Conservation (phyloP, 2,888 invertebrate species). For the Hydroisotoma schaefferi region DNA sequence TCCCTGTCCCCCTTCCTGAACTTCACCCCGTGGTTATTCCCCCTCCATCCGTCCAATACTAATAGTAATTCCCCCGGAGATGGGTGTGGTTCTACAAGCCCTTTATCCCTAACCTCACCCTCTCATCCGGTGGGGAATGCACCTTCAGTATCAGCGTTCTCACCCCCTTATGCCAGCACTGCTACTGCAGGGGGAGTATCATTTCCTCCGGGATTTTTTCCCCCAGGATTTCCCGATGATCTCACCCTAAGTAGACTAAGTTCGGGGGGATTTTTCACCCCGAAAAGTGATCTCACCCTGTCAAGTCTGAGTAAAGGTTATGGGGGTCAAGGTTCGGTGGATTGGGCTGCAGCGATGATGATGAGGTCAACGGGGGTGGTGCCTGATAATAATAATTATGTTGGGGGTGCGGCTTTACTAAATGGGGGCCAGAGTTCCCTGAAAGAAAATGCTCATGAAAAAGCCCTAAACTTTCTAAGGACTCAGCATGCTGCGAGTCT, state of each 20-base stretch:
- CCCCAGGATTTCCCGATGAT: too few relatives aligned
- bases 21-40: conserved; percentile 46
- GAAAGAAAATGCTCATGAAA: conserved; percentile 11
- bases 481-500: too few relatives aligned
- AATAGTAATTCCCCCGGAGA: too few relatives aligned
- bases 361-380: conserved; percentile 10
- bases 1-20: conserved; percentile 32
- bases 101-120: conserved; percentile 34
- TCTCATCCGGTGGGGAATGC: conserved; percentile 10
- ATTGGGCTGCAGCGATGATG: too few relatives aligned
- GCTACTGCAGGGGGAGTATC: conserved; percentile 21
- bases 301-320: too few relatives aligned
- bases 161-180: conserved; percentile 11
- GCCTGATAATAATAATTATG: conserved; percentile 4
- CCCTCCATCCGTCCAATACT: conserved; percentile 33
- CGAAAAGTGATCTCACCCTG: too few relatives aligned
- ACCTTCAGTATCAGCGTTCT: conserved; percentile 12
- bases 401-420: conserved; percentile 16
- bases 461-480: conserved; percentile 4
- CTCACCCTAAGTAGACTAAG: too few relatives aligned
- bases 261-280: too few relatives aligned
- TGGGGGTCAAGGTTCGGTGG: too few relatives aligned
- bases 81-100: too few relatives aligned
- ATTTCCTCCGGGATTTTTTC: conserved; percentile 6
- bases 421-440: conserved; percentile 19